A percentile compares a stretch with the other conserved stretches of the same genome.
phyloP scores from a whole-genome alignment of 2,888 invertebrate genomes.

The Syrphus vitripennis region DNA sequence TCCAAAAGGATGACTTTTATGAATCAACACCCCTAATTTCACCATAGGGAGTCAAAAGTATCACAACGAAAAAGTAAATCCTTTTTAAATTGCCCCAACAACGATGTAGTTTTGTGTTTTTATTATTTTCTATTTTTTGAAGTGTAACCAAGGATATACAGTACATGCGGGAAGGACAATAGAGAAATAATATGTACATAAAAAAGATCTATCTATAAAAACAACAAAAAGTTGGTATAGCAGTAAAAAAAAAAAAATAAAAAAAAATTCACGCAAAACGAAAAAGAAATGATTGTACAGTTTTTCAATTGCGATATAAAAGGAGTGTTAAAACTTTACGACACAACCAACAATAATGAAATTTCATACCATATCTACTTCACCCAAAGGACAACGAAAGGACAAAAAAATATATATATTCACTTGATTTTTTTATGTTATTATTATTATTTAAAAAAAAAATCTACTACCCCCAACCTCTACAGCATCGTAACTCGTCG shows the following conservation, averaged over 20 bases:
- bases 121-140: slow-evolving; percentile 31
- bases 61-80: slow-evolving; percentile 65
- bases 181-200: slow-evolving; percentile 32
- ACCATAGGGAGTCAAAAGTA: slow-evolving; percentile 41
- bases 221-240: background rate
- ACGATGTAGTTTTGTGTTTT: slow-evolving; percentile 59
- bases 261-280: too few relatives aligned
- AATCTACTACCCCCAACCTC: background rate
- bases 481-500: background rate
- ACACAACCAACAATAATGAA: slow-evolving; percentile 70
- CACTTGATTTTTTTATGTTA: slow-evolving; percentile 7
- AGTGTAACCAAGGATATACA: slow-evolving; percentile 1
- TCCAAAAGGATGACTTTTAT: slow-evolving; percentile 69
- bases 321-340: slow-evolving; percentile 71
- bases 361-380: slow-evolving; percentile 58
- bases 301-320: slow-evolving; percentile 70
- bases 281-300: slow-evolving; percentile 28
- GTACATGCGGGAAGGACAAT: slow-evolving; percentile 34
- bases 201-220: slow-evolving; percentile 3
- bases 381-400: slow-evolving; percentile 64
- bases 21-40: slow-evolving; percentile 70
- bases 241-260: slow-evolving; percentile 9
- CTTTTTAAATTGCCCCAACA: slow-evolving; percentile 69
- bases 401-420: slow-evolving; percentile 34
- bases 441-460: background rate